Percentiles rank a stretch among this genome's conserved stretches.
Conservation (phyloP, 2,888 invertebrate species). For the Diarsia brunnea region DNA sequence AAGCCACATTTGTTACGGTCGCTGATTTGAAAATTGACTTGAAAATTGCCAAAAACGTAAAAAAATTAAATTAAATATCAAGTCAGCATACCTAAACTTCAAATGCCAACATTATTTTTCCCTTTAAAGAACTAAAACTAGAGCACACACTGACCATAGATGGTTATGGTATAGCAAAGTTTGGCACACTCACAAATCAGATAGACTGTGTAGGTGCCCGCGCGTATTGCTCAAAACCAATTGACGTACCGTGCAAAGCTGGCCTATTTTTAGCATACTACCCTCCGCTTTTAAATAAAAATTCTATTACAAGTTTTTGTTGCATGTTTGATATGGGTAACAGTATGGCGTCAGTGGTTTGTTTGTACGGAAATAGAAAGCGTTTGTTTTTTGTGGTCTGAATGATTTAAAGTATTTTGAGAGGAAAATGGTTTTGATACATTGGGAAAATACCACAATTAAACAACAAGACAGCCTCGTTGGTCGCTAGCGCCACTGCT, state of each 20-base stretch:
- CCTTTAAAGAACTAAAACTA: too few species aligned
- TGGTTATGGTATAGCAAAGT: slow-evolving; percentile 19
- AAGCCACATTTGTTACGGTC: too few species aligned
- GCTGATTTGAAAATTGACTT: too few species aligned
- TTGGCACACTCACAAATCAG: slow-evolving; percentile 56
- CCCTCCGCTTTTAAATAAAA: slow-evolving; percentile 38
- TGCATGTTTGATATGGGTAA: slow-evolving; percentile 40
- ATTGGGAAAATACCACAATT: not conserved
- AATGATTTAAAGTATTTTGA: slow-evolving; percentile 2
- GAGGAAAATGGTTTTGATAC: not conserved
- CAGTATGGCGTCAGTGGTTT: slow-evolving; percentile 18
- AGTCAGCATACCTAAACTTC: not conserved
- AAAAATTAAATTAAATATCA: too few species aligned
- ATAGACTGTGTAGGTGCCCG: slow-evolving; percentile 44
- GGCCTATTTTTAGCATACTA: slow-evolving; percentile 37
- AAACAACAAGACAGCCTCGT: not conserved
- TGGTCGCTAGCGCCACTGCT: too few species aligned
- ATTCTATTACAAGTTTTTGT: slow-evolving; percentile 41
- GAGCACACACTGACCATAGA: too few species aligned
- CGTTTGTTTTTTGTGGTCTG: not conserved
- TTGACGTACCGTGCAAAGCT: slow-evolving; percentile 21
- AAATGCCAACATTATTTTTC: not conserved
- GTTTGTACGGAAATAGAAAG: slow-evolving; percentile 33
- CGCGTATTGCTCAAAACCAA: slow-evolving; percentile 31
- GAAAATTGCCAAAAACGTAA: not conserved